Evolutionary conservation across 2,797 vertebrate species (phyloP), one percentile per base, ranked within the genome.

Genomic region (Pempheris klunzingeri): DNA sequence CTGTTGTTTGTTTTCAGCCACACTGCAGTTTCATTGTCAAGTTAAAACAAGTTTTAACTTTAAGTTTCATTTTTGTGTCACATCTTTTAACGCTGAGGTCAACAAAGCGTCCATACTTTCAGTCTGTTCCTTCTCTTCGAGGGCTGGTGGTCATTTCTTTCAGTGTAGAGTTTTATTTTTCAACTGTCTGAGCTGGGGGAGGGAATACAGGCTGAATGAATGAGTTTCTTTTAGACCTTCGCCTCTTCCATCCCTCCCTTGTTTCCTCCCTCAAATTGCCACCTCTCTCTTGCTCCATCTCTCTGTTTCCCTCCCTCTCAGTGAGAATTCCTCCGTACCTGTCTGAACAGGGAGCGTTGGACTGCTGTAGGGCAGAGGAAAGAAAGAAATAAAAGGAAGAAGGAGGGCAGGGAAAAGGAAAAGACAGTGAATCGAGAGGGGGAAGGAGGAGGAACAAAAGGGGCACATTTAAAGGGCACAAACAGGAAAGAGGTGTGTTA

Each of bases 241-340:
- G 22, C 87, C 86, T 83, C 88, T 88, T 87, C 85, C 89, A 90
- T 94, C 92, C 92, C 92, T 93, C 85, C 87, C 83, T 80, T 65
- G 73, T 90, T 93, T 92, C 92, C 91, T 92, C 91, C 90, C 91
- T 90, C 87, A 92, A 93, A 93, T 90, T 92, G 87, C 90, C 86
- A 92, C 88, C 76, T 88, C 88, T 94, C 89, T 82, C 81, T 85
- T 22, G 52, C 82, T 87, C 80, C 38, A 72, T 85, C 75, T 75
- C 88, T 85, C 78, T 32, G 5, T 79, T 71, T 86, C 77, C 79
- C 77, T 84, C 44, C 50, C 60, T 84, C 83, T 71, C 36, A 53
- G 69, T 62, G 71, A 88, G 89, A 91, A 91, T 94, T 94, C 92
- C 90, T 93, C 60, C 79, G 30, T 93, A 93, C 94, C 92, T 94